phyloP scores from a whole-genome alignment of 35 echinoderm and acorn worm species.

The Strongylocentrotus purpuratus region DNA sequence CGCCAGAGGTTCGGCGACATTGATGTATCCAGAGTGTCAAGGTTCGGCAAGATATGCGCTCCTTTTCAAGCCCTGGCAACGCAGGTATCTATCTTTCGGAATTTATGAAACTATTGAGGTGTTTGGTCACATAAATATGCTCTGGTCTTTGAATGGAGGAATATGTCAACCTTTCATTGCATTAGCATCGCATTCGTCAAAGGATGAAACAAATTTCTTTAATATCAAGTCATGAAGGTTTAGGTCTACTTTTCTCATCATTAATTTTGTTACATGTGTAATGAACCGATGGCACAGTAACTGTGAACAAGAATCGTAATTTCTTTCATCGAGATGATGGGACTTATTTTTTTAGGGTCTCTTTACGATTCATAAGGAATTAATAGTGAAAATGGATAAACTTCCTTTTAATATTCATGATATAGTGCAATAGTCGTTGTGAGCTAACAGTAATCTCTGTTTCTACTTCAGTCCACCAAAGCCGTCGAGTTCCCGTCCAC shows the following conservation, averaged over 20 bases:
- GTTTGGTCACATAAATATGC: background rate
- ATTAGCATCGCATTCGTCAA: background rate
- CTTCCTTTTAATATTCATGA: too few species aligned
- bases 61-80: slow-evolving; percentile 88
- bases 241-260: too few species aligned
- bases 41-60: slow-evolving; percentile 84
- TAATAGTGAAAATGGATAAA: too few species aligned
- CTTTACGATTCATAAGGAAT: too few species aligned
- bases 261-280: too few species aligned
- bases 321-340: too few species aligned
- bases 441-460: background rate
- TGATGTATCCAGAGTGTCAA: slow-evolving; percentile 43
- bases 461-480: slow-evolving; percentile 66
- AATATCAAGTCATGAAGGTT: too few species aligned
- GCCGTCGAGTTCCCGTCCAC: slow-evolving; percentile 68
- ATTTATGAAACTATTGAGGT: background rate
- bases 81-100: slow-evolving; percentile 53
- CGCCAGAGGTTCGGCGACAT: slow-evolving; percentile 71
- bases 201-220: background rate
- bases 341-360: too few species aligned
- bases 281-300: too few species aligned
- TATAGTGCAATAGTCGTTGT: too few species aligned
- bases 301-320: too few species aligned
- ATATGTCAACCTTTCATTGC: background rate
- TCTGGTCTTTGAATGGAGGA: background rate